Evolutionary conservation across 2,113 vertebrate species (phyloP), one percentile per base, ranked within the genome.

Genomic region (Australoheros scitulus): DNA sequence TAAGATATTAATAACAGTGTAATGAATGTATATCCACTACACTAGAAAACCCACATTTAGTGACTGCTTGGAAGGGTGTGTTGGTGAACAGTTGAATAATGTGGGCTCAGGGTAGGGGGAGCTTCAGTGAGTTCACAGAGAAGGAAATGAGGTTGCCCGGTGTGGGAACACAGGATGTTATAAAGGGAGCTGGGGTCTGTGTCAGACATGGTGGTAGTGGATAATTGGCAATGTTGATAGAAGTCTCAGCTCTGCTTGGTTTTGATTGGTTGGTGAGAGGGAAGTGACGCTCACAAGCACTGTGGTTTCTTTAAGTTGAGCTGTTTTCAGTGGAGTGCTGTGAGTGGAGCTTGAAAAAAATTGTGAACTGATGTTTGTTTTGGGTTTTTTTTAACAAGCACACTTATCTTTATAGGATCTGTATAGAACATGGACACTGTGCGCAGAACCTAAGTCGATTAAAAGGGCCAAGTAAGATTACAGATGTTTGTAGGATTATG

Each of bases 131-230:
- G 14, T 47, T 68, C 64, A 68, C 38, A 68, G 17, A 22, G 43
- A 18, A 68, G 38, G 38, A 47, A 68, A 68, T 1, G 3, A 47
- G 22, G 8, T 68, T 18, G 63, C 8, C 4, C 3, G 6, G 14
- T 68, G 63, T 47, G 22, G 14, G 24, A 68, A 47, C 38, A 47
- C 14, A 17, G 22, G 63, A 68, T 26, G 64, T 47, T 11, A 4
- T 41, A 2, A 1, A 3, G 17, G 15, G 17, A 6, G 60, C 18
- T 4, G 17, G 2, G 14, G 3, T 7, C 57, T 59, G 26, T 61
- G 60, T 22, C 4, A 0, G 63, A 24, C 36, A 0, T 43, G 7
- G 13, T 65, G n/a, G 38, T 3, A 1, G 63, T 47, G 64, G 64
- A 11, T 47, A 68, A 38, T 47, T 68, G 38, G 43, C 22, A 17